These are phyloP conservation scores for Carposina sasakii DNA, from an alignment of 1,140 invertebrate genomes.

Conservation along the genomic window DNA sequence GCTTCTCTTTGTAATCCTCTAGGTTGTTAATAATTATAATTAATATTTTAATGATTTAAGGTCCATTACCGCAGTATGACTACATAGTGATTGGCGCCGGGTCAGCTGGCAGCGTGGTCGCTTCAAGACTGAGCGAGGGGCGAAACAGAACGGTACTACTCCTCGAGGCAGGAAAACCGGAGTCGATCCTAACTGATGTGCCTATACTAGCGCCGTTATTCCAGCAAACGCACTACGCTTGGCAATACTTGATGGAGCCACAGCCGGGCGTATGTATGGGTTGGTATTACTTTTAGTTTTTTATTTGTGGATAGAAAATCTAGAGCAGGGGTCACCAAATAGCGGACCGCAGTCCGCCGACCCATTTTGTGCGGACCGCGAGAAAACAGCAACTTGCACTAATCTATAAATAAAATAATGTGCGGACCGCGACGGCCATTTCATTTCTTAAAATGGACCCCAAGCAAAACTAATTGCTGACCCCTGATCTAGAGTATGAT, in stretches of 20 bases:
- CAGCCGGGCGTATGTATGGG: conserved; percentile 51
- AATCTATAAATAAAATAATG: background rate
- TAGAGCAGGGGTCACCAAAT: too few species aligned
- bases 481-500: too few species aligned
- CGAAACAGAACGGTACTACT: conserved; percentile 74
- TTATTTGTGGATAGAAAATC: too few species aligned
- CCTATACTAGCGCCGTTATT: conserved; percentile 81
- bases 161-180: conserved; percentile 78
- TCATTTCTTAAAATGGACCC: too few species aligned
- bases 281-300: conserved; percentile 10
- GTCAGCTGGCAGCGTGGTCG: conserved; percentile 81
- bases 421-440: too few species aligned
- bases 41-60: too few species aligned
- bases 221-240: conserved; percentile 80
- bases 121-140: conserved; percentile 75
- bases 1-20: too few species aligned
- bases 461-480: too few species aligned
- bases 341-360: too few species aligned
- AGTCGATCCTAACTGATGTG: conserved; percentile 78
- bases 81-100: conserved; percentile 83
- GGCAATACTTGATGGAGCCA: conserved; percentile 83
- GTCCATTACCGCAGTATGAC: conserved; percentile 70
- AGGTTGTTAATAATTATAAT: too few species aligned
- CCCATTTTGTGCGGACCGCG: too few species aligned
- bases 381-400: too few species aligned